Base-by-base conservation (phyloP, 1,140 invertebrate genomes). In the Temnothorax curvispinosus region DNA sequence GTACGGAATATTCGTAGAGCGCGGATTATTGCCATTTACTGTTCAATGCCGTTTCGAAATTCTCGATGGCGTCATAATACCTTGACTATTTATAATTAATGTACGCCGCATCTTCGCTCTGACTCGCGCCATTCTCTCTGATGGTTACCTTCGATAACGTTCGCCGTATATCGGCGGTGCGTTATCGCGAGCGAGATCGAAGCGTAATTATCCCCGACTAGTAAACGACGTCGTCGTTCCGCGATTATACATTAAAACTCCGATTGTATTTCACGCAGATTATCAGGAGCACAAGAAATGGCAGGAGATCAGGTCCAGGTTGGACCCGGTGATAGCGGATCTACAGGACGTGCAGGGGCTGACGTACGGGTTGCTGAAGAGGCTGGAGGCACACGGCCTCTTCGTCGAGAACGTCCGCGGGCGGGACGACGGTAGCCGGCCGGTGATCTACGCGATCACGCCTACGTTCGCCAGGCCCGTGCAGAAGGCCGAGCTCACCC, bases 401-500 rank as follows among this genome's bases (percentile, higher is more conserved):
- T 54, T 76, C 13, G 35, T 41, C 1, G 62, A 15, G 5, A 52
- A 18, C 5, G 21, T 38, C 3, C 75, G 4, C 0, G 52, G 9
- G 4, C 56, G 8, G 2, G 1, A 1, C 0, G 6, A 3, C 2
- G 38, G 35, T 2, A 74, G 35, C 47, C 88, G 52, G 9, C 84
- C 90, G 0, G 69, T 15, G 54, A 98, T 99, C 90, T 99, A 98
- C 95, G 97, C 98, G 6, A 97, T 99, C 75, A 99, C 99, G 7
- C 99, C 99, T 38, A 99, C 99, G 1, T 98, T 99, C 94, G 94
- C 97, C 18, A 96, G 99, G 67, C 96, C 97, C 47, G 98, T 98
- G 65, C 99, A 99, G 96, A 99, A 99, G 95, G 99, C 99, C 21
- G 99, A 99, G 94, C 95, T 99, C 11, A 99, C 98, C 62, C 97